A percentile compares a stretch with the other conserved stretches of the same genome.
Evolutionary conservation across 92 coral and sea anemone species (phyloP).

Genomic region (Palythoa grandiflora): DNA sequence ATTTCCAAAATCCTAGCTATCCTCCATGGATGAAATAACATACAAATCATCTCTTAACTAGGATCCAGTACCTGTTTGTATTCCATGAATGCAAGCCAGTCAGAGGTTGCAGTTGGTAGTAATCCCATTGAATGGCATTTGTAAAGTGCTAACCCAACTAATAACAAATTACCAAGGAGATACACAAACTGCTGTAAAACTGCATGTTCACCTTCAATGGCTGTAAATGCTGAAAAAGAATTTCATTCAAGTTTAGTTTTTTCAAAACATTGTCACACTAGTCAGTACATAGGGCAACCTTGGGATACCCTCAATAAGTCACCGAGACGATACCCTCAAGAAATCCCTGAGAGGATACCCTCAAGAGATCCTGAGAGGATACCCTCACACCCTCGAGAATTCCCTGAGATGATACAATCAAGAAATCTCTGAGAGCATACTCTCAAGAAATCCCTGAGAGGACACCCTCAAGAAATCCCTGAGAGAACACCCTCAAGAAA

Average conservation of each 20-base stretch:
- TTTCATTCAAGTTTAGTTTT: neutral
- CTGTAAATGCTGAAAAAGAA: constrained; percentile 84
- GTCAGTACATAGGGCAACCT: too few species aligned
- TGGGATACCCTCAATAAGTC: too few species aligned
- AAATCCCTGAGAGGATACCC: too few species aligned
- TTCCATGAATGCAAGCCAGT: constrained; percentile 98
- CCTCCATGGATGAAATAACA: neutral
- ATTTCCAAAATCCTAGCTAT: neutral
- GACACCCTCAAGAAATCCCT: too few species aligned
- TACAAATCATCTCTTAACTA: neutral
- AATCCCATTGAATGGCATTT: constrained; percentile 99
- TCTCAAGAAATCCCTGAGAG: too few species aligned
- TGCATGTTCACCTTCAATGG: constrained; percentile 93
- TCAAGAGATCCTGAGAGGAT: too few species aligned
- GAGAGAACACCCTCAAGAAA: too few species aligned
- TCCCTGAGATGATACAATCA: too few species aligned
- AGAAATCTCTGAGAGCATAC: too few species aligned
- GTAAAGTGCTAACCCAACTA: constrained; percentile 89
- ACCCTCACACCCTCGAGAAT: too few species aligned
- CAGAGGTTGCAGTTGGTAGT: constrained; percentile 96
- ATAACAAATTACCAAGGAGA: constrained; percentile 88
- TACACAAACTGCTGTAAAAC: constrained; percentile 86
- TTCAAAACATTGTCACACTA: too few species aligned
- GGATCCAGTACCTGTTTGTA: constrained; percentile 74
- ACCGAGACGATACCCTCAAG: too few species aligned